These are phyloP conservation scores for Romanogobio albipinnatus DNA, from an alignment of 2,113 vertebrate genomes.

Conservation along the genomic window DNA sequence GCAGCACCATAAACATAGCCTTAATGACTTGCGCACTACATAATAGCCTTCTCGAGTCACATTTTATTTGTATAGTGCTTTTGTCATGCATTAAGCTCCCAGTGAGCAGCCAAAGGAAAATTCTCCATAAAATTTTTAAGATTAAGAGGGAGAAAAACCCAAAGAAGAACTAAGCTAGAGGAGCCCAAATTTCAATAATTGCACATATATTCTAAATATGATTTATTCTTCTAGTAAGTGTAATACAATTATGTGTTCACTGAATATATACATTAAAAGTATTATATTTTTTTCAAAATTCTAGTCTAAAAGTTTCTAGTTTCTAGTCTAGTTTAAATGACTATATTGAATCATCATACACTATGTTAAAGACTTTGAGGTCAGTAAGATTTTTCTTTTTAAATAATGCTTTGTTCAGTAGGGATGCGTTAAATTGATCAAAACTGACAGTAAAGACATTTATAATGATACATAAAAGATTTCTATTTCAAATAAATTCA, in stretches of 20 bases:
- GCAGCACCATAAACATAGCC: background rate
- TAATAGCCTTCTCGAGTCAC: background rate
- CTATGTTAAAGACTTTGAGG: background rate
- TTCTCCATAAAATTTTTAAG: background rate
- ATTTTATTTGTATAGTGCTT: background rate
- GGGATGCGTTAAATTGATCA: too few relatives aligned
- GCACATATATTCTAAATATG: conserved; percentile 5
- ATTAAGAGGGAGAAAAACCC: background rate
- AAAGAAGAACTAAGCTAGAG: background rate
- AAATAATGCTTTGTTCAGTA: background rate
- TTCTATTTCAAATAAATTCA: too few relatives aligned
- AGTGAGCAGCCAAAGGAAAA: conserved; percentile 11
- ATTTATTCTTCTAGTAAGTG: too few relatives aligned
- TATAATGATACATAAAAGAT: background rate
- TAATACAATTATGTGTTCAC: background rate
- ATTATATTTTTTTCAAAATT: background rate
- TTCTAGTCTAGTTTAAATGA: too few relatives aligned
- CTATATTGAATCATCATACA: background rate
- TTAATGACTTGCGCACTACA: background rate
- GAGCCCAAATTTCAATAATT: background rate
- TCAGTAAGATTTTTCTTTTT: background rate
- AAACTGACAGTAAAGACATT: background rate
- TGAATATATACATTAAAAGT: background rate
- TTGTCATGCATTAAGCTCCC: background rate
- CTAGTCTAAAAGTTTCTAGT: too few relatives aligned